Base-by-base conservation (phyloP, 2,797 vertebrate species). In the Chiroxiphia lanceolata region DNA sequence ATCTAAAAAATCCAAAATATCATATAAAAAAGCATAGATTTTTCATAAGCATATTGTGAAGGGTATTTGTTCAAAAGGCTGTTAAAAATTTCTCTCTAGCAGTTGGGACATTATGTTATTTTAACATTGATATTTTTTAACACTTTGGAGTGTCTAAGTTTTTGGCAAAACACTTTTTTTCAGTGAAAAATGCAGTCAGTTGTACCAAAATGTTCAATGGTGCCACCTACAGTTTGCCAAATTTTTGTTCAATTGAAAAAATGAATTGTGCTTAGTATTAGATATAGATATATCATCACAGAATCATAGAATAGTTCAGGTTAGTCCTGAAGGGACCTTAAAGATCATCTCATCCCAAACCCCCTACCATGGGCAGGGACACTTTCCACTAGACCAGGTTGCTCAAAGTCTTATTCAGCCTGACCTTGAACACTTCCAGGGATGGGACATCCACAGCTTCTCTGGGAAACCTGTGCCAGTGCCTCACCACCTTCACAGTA, bases 341-440 rank as follows among this genome's bases (percentile, higher is more conserved):
- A 59, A 59, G n/a, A 33, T 10, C 6, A 47, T 47, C 21, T 78
- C 7, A 23, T 65, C 65, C 4, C 31, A 65, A 47, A 47, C 2
- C 14, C 5, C 6, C 21, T 65, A n/a, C 2, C 29, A 7, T 8
- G 8, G 20, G 1, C 29, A 51, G 59, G 12, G 7, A 1, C 12
- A 78, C 0, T 0, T 70, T 40, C 6, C 16, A 21, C 57, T 8
- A 0, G 1, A 10, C 20, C n/a, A 57, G n/a, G 20, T 0, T 31
- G 16, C 7, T 83, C 44, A 10, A 31, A 51, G 10, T 10, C 26
- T 14, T 0, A 0, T 57, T 44, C 57, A 57, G 0, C 7, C 42
- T 89, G 79, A 0, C 17, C n/a, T 51, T 38, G 50, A 4, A 16
- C n/a, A 26, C 4, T 57, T 18, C 11, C 50, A 70, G 36, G n/a